Conservation (phyloP, 2,888 invertebrate species). For the Pseudococcus jackbeardsleyi region DNA sequence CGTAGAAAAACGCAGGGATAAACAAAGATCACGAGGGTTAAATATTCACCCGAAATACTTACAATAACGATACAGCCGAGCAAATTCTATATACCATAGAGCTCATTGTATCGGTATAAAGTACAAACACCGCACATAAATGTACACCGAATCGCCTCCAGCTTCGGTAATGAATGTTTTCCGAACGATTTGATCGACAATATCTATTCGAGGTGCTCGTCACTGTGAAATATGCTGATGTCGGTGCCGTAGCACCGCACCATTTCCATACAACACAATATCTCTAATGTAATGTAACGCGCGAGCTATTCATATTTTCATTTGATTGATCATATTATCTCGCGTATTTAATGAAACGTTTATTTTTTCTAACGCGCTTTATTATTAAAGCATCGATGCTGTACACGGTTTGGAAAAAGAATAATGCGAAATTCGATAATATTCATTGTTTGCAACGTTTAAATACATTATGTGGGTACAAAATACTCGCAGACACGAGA, state of each 20-base stretch:
- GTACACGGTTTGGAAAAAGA: not conserved
- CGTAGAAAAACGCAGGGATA: not conserved
- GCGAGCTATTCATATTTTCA: slow-evolving; percentile 16
- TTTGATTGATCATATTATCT: slow-evolving; percentile 21
- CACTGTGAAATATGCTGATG: slow-evolving; percentile 14
- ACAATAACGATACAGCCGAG: too few relatives aligned
- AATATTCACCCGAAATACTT: not conserved
- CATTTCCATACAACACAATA: not conserved
- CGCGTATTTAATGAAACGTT: slow-evolving; percentile 31
- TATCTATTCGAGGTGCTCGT: not conserved
- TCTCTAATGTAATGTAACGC: slow-evolving; percentile 36
- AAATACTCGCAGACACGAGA: not conserved
- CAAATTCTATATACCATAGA: too few relatives aligned
- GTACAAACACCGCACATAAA: not conserved
- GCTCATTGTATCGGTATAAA: too few relatives aligned
- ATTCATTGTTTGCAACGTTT: not conserved
- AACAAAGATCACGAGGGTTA: slow-evolving; percentile 22
- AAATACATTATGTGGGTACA: not conserved
- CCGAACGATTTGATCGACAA: slow-evolving; percentile 47
- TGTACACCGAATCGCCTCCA: not conserved
- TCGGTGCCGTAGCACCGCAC: not conserved
- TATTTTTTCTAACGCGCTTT: not conserved
- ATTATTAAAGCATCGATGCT: slow-evolving; percentile 10
- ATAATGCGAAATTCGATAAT: slow-evolving; percentile 13
- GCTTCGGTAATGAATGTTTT: slow-evolving; percentile 25